phyloP scores from a whole-genome alignment of 2,113 vertebrate species.

The Madoqua kirkii region DNA sequence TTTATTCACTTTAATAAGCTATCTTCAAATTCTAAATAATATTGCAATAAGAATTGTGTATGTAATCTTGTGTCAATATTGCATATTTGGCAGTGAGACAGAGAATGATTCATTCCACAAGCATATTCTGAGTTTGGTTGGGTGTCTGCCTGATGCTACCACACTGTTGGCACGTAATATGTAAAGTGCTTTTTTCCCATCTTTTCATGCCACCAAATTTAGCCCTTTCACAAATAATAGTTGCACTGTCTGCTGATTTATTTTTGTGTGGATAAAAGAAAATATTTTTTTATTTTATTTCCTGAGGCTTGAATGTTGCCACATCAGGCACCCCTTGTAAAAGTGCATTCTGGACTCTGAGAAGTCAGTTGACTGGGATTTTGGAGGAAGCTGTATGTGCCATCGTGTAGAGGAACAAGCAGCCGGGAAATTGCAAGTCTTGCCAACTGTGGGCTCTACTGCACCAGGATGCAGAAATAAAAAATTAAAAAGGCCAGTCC shows the following conservation, averaged over 20 bases:
- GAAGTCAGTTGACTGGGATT: neutral
- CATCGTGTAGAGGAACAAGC: neutral
- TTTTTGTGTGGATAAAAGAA: neutral
- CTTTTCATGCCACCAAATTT: conserved; percentile 7
- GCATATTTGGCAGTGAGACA: neutral
- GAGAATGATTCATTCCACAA: neutral
- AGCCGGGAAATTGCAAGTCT: neutral
- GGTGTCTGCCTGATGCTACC: conserved; percentile 15
- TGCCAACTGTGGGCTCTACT: conserved; percentile 16
- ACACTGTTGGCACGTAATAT: neutral
- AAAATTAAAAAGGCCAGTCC: conserved; percentile 15
- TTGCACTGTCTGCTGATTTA: neutral
- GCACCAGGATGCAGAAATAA: conserved; percentile 37
- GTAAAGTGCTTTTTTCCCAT: conserved; percentile 15
- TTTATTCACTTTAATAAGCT: conserved; percentile 11
- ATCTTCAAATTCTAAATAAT: neutral
- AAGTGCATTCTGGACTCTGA: neutral
- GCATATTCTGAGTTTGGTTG: conserved; percentile 19
- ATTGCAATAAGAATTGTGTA: neutral
- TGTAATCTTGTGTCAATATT: neutral
- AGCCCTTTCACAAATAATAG: neutral
- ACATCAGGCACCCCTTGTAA: neutral
- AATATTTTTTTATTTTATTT: neutral
- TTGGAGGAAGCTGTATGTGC: neutral
- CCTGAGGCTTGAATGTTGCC: neutral